Conservation (phyloP, 2,113 vertebrate species). For the Rhizomys pruinosus region DNA sequence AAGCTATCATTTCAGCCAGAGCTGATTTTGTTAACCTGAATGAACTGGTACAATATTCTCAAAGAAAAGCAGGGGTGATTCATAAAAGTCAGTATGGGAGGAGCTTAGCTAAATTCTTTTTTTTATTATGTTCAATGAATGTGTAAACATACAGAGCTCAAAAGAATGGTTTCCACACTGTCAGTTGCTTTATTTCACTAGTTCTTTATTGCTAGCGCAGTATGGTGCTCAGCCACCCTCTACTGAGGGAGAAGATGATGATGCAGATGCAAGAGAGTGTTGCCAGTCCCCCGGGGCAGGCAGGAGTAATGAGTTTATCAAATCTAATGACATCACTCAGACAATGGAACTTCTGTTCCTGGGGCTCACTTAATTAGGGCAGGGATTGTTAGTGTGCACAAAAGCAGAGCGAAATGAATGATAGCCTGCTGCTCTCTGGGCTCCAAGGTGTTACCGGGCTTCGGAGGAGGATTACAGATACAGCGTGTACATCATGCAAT, state of each 20-base stretch:
- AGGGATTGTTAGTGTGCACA: not conserved
- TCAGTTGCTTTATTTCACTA: not conserved
- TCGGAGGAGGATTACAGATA: slow-evolving; percentile 9
- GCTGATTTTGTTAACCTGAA: not conserved
- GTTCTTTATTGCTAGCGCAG: not conserved
- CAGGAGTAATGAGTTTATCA: slow-evolving; percentile 45
- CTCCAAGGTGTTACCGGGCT: not conserved
- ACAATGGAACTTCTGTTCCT: slow-evolving; percentile 64
- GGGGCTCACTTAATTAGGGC: slow-evolving; percentile 65
- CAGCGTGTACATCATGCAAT: not conserved
- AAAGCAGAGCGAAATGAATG: slow-evolving; percentile 50
- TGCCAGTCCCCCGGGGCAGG: too few relatives aligned
- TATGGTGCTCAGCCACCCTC: not conserved
- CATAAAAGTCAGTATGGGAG: not conserved
- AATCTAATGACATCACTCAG: slow-evolving; percentile 58
- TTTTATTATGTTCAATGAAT: not conserved
- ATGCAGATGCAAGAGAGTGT: too few relatives aligned
- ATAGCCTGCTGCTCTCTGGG: not conserved
- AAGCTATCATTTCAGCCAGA: not conserved
- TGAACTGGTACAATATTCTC: not conserved
- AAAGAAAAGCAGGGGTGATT: not conserved
- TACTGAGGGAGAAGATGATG: too few relatives aligned
- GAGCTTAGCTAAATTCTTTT: not conserved
- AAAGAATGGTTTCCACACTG: not conserved
- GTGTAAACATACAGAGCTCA: not conserved